Evolutionary conservation across 2,113 vertebrate species (phyloP), one percentile per base, ranked within the genome.

Genomic region (Lanius collurio): DNA sequence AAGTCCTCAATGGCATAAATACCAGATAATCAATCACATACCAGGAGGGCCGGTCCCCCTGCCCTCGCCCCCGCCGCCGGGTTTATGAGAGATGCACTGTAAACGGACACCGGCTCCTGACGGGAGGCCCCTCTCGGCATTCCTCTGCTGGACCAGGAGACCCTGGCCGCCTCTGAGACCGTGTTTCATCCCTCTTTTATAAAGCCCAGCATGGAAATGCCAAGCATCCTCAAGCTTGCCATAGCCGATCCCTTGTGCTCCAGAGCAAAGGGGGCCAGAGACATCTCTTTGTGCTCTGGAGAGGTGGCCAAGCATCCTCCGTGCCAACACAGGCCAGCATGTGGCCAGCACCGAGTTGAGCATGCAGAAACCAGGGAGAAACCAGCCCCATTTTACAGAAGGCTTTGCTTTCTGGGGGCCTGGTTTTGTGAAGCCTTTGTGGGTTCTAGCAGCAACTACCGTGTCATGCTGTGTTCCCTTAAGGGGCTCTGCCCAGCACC

Each of bases 21-120:
- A 97, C 98, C 98, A 98, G 98, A 98, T 99, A 99, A 99, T 99
- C 99, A 99, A 99, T 99, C 99, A 99, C 98, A 99, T 98, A 98
- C 98, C 98, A 98, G 98, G 98, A 98, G 98, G 95, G 97, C 97
- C 94, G 97, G 98, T 98, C 98, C 95, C 95, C 93, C 98, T 97
- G 98, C 98, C 98, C 98, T 97, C 80, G 70, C 96, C 98, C 95
- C 97, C 59, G 96, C 96, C 97, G 94, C 95, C 91, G 98, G 97
- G 98, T 97, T 98, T 98, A 98, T 97, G 97, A 98, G 97, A 97
- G 97, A 97, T 95, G 97, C 98, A 99, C 99, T 99, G 99, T 99
- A 99, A 99, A 98, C 95, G 98, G 98, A 99, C 98, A 98, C 98
- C 97, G 70, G 97, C 81, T 97, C 94, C 96, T 92, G 96, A 95